Evolutionary conservation across 1,140 invertebrate genomes (phyloP).

Genomic region (Glomeris maerens): DNA sequence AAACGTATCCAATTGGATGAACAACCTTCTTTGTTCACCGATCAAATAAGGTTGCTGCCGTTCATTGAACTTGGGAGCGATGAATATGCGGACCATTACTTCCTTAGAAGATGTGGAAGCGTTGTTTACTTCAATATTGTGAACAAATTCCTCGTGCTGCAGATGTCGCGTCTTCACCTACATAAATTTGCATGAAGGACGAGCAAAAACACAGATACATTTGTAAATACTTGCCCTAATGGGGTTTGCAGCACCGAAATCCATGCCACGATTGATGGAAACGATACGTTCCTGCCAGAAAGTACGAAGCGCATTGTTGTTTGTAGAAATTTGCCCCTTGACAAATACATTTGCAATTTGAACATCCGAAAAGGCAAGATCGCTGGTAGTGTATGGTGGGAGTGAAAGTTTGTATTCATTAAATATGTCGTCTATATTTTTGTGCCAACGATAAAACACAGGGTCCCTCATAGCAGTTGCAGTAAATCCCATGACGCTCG

Average conservation of each 20-base stretch:
- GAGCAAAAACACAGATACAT: no score
- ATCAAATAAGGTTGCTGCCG: conserved; percentile 7
- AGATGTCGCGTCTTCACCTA: no score
- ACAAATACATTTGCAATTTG: conserved; percentile 6
- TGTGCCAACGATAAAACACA: conserved; percentile 70
- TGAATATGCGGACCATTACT: conserved; percentile 16
- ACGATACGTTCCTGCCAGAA: conserved; percentile 60
- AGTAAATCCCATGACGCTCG: conserved; percentile 49
- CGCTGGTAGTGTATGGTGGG: conserved; percentile 41
- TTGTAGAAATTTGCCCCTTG: neutral
- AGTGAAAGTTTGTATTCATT: conserved; percentile 55
- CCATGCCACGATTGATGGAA: conserved; percentile 55
- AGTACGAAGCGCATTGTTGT: conserved; percentile 35
- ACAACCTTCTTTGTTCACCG: conserved; percentile 10
- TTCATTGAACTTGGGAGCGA: conserved; percentile 15
- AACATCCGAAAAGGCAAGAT: conserved; percentile 19
- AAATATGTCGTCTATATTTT: conserved; percentile 63
- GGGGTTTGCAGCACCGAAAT: conserved; percentile 36
- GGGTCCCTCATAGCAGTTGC: conserved; percentile 67
- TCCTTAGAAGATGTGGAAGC: neutral
- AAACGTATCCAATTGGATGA: conserved; percentile 19
- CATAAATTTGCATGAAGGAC: no score
- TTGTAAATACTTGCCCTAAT: neutral
- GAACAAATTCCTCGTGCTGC: conserved; percentile 53
- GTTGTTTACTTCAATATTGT: conserved; percentile 28